phyloP scores from a whole-genome alignment of 2,888 invertebrate genomes.

The Hartigia nigra region DNA sequence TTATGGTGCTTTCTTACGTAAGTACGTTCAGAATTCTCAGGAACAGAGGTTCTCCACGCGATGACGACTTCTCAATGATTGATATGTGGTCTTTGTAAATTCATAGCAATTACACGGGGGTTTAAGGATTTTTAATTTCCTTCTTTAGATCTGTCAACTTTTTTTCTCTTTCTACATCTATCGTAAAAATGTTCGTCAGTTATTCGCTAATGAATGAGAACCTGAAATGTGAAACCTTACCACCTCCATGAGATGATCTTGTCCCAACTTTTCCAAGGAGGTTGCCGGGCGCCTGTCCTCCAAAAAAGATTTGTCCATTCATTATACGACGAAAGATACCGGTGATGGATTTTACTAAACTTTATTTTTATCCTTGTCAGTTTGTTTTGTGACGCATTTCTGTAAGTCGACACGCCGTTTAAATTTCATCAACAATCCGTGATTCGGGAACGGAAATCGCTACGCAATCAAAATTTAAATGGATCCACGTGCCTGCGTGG shows the following conservation, averaged over 20 bases:
- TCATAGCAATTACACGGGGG: not conserved
- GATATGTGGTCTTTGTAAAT: not conserved
- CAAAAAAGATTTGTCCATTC: not conserved
- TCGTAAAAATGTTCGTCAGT: not conserved
- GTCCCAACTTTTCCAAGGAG: conserved; percentile 35
- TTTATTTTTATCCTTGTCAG: not conserved
- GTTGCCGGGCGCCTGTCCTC: conserved; percentile 35
- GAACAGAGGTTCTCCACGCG: not conserved
- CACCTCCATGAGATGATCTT: conserved; percentile 41
- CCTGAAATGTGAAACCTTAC: conserved; percentile 38
- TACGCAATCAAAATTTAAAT: not conserved
- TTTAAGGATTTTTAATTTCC: not conserved
- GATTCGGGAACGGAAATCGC: not conserved
- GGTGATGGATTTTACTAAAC: not conserved
- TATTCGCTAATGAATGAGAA: conserved; percentile 33
- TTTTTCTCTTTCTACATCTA: not conserved
- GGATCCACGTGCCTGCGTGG: not conserved
- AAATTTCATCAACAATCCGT: not conserved
- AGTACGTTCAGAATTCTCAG: not conserved
- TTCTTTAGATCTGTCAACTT: not conserved
- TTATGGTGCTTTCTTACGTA: conserved; percentile 7
- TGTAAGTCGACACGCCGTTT: not conserved
- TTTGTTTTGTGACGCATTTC: not conserved
- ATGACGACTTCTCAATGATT: not conserved
- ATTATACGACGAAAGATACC: not conserved